Conservation (phyloP, 2,797 vertebrate species). For the Acipenser transmontanus region DNA sequence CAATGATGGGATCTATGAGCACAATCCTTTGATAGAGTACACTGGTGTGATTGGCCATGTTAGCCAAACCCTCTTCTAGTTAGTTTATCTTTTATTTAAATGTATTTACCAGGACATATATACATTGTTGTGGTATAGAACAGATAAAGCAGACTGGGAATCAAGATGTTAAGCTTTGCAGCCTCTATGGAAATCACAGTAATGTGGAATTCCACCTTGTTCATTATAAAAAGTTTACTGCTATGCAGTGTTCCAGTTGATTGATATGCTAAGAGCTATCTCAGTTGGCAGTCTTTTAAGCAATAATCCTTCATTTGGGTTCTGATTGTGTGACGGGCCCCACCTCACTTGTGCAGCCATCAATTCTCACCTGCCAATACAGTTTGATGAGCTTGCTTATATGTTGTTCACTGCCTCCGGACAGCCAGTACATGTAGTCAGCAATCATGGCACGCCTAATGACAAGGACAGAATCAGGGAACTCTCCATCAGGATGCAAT, state of each 20-base stretch:
- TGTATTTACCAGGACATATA: no score
- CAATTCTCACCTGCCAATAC: slow-evolving; percentile 85
- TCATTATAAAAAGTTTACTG: slow-evolving; percentile 57
- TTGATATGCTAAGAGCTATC: slow-evolving; percentile 63
- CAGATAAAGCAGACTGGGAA: background rate
- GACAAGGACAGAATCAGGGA: slow-evolving; percentile 41
- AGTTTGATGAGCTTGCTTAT: slow-evolving; percentile 74
- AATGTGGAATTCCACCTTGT: slow-evolving; percentile 38
- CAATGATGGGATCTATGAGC: no score
- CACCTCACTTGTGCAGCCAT: slow-evolving; percentile 34
- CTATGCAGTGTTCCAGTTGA: slow-evolving; percentile 50
- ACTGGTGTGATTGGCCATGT: no score
- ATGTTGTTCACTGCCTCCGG: slow-evolving; percentile 45
- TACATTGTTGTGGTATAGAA: no score
- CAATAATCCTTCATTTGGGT: slow-evolving; percentile 68
- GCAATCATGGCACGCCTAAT: slow-evolving; percentile 68
- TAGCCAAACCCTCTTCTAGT: no score
- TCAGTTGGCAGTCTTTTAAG: slow-evolving; percentile 67
- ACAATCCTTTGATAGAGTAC: no score
- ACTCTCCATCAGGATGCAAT: slow-evolving; percentile 36
- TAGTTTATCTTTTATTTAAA: no score
- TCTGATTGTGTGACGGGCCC: slow-evolving; percentile 49
- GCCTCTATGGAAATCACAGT: slow-evolving; percentile 6
- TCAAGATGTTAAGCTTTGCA: background rate
- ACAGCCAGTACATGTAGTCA: slow-evolving; percentile 71